A percentile compares a stretch with the other conserved stretches of the same genome.
These are phyloP conservation scores for Plutomurus gul DNA, from an alignment of 1,140 invertebrate genomes.

Conservation along the genomic window DNA sequence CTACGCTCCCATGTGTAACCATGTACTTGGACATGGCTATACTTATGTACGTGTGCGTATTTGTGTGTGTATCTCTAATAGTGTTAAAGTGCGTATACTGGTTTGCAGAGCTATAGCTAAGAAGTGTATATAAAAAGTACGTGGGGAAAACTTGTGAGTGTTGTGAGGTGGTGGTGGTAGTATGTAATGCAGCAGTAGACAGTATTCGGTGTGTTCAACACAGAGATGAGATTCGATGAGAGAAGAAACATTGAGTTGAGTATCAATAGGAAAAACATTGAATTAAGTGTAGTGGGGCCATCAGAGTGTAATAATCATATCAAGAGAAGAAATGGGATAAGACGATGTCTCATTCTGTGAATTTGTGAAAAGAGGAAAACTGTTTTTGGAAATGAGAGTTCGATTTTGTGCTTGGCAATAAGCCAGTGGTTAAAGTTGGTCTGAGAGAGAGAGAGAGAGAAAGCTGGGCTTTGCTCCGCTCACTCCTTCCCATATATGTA, in stretches of 20 bases:
- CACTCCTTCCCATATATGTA: not conserved
- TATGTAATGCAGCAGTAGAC: not conserved
- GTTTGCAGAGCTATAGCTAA: too few relatives aligned
- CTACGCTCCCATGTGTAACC: too few relatives aligned
- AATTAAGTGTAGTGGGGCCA: slow-evolving; percentile 45
- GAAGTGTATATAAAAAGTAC: too few relatives aligned
- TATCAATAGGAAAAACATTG: slow-evolving; percentile 42
- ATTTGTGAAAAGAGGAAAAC: slow-evolving; percentile 47
- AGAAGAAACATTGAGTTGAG: slow-evolving; percentile 8
- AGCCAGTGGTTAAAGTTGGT: too few relatives aligned
- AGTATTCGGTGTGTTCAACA: not conserved
- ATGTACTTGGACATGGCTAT: too few relatives aligned
- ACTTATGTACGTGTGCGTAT: too few relatives aligned
- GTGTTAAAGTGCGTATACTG: too few relatives aligned
- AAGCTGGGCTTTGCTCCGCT: not conserved
- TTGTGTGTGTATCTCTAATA: too few relatives aligned
- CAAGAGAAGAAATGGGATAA: slow-evolving; percentile 46
- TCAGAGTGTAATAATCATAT: slow-evolving; percentile 47
- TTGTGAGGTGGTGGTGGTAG: not conserved
- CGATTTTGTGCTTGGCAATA: slow-evolving; percentile 48
- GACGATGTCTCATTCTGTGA: slow-evolving; percentile 44
- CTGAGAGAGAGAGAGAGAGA: too few relatives aligned
- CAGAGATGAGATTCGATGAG: not conserved
- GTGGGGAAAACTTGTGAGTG: too few relatives aligned
- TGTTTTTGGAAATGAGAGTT: slow-evolving; percentile 47